Conservation (phyloP, 2,888 invertebrate genomes). For the Idaea aversata region DNA sequence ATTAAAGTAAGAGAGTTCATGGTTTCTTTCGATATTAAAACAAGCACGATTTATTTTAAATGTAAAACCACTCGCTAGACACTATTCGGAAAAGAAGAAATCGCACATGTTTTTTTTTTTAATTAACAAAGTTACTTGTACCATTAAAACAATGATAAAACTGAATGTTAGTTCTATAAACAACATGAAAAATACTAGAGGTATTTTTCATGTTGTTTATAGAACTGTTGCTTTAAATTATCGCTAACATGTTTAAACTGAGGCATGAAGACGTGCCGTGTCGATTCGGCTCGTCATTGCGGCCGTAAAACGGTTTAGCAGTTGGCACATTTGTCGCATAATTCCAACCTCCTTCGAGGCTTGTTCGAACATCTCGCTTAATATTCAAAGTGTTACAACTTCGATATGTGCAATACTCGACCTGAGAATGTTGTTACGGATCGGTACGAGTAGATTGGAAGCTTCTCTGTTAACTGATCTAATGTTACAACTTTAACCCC, state of each 20-base stretch:
- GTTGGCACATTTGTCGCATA: slow-evolving; percentile 74
- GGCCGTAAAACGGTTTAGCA: slow-evolving; percentile 72
- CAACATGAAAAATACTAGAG: background rate
- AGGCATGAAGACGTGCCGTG: slow-evolving; percentile 70
- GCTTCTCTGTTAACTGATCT: too few relatives aligned
- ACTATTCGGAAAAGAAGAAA: background rate
- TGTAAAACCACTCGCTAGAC: background rate
- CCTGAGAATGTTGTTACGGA: background rate
- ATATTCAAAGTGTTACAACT: slow-evolving; percentile 60
- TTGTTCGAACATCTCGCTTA: slow-evolving; percentile 41
- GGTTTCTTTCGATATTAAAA: background rate
- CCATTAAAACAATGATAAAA: background rate
- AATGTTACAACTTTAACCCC: too few relatives aligned
- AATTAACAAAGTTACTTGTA: background rate
- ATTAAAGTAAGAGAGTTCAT: background rate
- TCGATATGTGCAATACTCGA: slow-evolving; percentile 19
- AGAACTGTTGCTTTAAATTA: background rate
- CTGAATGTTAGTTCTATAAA: background rate
- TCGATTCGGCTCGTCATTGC: slow-evolving; percentile 75
- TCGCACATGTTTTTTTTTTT: background rate
- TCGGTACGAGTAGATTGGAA: too few relatives aligned
- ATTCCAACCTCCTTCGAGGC: slow-evolving; percentile 43
- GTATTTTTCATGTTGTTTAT: too few relatives aligned
- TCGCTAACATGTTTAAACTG: slow-evolving; percentile 32
- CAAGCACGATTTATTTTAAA: background rate